Evolutionary conservation across 2,888 invertebrate species (phyloP).

Genomic region (Oscheius myriophilus): DNA sequence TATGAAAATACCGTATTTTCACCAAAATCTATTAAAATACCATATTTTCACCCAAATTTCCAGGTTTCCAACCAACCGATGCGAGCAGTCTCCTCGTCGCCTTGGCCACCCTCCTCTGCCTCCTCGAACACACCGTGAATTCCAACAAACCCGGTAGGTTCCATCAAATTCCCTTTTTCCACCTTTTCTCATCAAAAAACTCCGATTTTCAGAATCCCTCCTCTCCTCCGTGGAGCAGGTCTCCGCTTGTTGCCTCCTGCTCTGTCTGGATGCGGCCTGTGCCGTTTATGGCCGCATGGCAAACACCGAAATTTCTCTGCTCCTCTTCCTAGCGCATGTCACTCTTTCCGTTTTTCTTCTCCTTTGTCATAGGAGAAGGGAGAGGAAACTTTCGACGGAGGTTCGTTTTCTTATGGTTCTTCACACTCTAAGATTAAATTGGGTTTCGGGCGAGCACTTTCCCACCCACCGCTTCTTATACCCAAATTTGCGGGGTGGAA

Average conservation of each 20-base stretch:
- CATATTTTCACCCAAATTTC: background rate
- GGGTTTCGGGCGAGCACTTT: no score
- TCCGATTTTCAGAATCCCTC: background rate
- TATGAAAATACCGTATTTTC: no score
- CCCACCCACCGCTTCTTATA: background rate
- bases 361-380: background rate
- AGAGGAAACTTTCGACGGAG: no score
- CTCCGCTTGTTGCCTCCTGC: background rate
- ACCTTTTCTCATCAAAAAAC: background rate
- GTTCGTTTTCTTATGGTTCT: no score
- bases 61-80: constrained; percentile 12
- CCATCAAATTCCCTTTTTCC: no score
- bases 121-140: constrained; percentile 22
- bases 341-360: background rate
- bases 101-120: constrained; percentile 11
- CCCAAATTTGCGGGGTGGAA: background rate
- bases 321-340: constrained; percentile 2
- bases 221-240: background rate
- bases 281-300: constrained; percentile 6
- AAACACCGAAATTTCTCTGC: constrained; percentile 19
- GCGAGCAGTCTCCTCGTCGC: constrained; percentile 14
- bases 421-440: no score
- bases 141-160: constrained; percentile 7
- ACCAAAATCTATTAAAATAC: no score
- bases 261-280: constrained; percentile 14